Conservation (phyloP, 2,888 invertebrate species). For the Cheilosia soror region DNA sequence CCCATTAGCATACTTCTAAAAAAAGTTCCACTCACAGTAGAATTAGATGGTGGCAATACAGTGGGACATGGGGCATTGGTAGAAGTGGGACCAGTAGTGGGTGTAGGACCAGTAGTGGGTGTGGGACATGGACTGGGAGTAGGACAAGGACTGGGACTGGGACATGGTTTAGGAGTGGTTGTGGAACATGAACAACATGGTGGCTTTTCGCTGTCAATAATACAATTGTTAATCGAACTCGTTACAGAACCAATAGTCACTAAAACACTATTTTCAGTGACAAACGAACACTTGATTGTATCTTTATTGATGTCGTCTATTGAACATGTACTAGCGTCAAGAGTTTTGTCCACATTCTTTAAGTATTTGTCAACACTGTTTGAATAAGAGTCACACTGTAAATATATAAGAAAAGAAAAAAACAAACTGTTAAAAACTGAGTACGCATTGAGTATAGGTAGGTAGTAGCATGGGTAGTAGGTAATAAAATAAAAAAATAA, state of each 20-base stretch:
- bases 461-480: too few species aligned
- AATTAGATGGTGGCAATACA: too few species aligned
- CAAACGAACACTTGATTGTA: conserved; percentile 3
- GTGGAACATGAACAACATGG: conserved; percentile 2
- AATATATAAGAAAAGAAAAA: neutral
- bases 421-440: neutral
- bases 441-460: too few species aligned
- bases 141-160: too few species aligned
- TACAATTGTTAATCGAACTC: conserved; percentile 9
- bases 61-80: too few species aligned
- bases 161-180: neutral
- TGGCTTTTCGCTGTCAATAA: neutral
- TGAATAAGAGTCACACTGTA: neutral
- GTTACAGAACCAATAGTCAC: conserved; percentile 5
- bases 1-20: neutral
- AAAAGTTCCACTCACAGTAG: neutral
- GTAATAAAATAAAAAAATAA: too few species aligned
- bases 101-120: too few species aligned
- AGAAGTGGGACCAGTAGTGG: too few species aligned
- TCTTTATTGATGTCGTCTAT: conserved; percentile 1
- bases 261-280: neutral
- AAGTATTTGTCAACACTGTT: neutral
- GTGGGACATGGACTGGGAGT: too few species aligned
- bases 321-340: conserved; percentile 1
- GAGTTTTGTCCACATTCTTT: neutral